Evolutionary conservation across 2,888 invertebrate genomes (phyloP).

Genomic region (Drosophila prostipennis): DNA sequence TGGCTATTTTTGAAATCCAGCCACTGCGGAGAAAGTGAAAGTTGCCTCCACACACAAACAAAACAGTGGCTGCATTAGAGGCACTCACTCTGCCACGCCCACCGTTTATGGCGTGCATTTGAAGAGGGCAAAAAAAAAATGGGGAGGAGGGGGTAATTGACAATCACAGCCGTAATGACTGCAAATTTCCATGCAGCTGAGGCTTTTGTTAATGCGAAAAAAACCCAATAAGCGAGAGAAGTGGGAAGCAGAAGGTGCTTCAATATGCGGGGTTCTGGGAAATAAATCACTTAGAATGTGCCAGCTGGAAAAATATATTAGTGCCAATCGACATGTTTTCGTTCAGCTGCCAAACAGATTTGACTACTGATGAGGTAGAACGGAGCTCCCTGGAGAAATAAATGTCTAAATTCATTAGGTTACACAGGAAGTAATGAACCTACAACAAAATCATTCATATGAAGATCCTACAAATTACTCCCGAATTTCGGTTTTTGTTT

Average conservation of each 20-base stretch:
- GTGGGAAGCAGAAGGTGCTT: constrained; percentile 15
- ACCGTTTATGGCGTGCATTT: constrained; percentile 36
- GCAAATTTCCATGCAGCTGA: constrained; percentile 36
- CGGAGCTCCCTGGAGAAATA: no score
- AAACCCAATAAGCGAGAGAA: constrained; percentile 5
- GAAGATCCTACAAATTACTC: no score
- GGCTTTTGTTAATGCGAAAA: constrained; percentile 23
- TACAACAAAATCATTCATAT: no score
- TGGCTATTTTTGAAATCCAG: constrained; percentile 44
- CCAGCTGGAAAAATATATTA: not conserved
- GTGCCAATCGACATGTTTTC: not conserved
- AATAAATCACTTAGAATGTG: constrained; percentile 4
- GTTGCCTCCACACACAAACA: constrained; percentile 19
- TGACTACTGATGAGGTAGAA: not conserved
- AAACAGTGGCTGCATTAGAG: constrained; percentile 22
- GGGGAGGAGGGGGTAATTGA: constrained; percentile 15
- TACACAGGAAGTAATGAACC: no score
- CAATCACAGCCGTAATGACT: constrained; percentile 35
- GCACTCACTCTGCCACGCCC: constrained; percentile 36
- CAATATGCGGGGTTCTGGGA: constrained; percentile 14
- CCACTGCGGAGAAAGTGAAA: constrained; percentile 45
- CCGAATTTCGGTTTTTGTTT: no score
- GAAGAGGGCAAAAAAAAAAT: constrained; percentile 1
- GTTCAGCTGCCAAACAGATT: not conserved
- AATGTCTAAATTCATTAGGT: no score